Base-by-base conservation (phyloP, 2,797 vertebrate species). In the Diglossa cyanea region DNA sequence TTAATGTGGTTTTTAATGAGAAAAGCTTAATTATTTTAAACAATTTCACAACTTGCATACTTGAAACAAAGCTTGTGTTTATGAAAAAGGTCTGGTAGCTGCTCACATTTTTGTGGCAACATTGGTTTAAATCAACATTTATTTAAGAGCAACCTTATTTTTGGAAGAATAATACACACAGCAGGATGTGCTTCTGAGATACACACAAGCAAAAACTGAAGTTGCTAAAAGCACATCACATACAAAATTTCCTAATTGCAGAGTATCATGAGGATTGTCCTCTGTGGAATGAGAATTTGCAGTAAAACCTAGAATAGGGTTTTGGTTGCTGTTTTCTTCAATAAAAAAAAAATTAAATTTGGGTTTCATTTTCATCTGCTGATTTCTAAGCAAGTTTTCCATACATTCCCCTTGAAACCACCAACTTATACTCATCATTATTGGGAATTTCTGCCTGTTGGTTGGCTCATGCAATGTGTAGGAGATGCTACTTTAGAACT, bases 231-330 rank as follows among this genome's bases (percentile, higher is more conserved):
- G 6, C 2, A 50, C 1, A 13, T 16, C 2, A 1, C 7, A 13
- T 3, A 20, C 31, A 37, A 81, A 31, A 6, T 18, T 75, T 72
- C 17, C 6, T n/a, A 39, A 40, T 31, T 74, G 53, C 8, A 48
- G 6, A 40, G 1, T 8, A 45, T 15, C 13, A 61, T n/a, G 13
- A 81, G 60, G 74, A 48, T 19, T 57, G 15, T 21, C 20, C 33
- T 6, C 13, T 61, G 24, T 44, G 30, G 55, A 88, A 79, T 10
- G 2, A 83, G 3, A 82, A 58, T 21, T 88, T 73, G 13, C 15
- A 61, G n/a, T 4, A 61, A 78, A 60, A 74, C 1, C 2, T 6
- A 23, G 20, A 75, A 5, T 9, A 9, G 3, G 1, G 0, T 0
- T 60, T 55, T 14, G 13, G 7, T 20, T 47, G 10, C 14, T 73